Percentiles rank a stretch among this genome's conserved stretches.
Evolutionary conservation across 2,113 vertebrate species (phyloP).

Genomic region (Callopanchax toddi): DNA sequence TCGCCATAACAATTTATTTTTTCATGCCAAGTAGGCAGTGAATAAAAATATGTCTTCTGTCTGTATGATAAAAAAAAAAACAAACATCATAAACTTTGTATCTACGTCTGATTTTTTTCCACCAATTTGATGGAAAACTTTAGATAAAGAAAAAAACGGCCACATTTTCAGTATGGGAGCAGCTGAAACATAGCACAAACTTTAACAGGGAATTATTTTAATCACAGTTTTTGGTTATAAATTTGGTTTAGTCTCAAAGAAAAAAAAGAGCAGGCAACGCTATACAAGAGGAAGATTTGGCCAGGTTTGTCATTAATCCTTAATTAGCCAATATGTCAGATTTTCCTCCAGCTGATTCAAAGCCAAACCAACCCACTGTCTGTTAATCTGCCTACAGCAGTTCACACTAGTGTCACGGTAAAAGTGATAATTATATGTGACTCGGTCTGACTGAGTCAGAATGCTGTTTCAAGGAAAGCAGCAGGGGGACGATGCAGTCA

Average conservation of each 20-base stretch:
- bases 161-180: too few species aligned
- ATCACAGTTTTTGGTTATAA: not conserved
- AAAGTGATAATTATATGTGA: slow-evolving; percentile 1
- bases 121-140: too few species aligned
- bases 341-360: not conserved
- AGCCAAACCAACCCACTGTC: not conserved
- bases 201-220: too few species aligned
- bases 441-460: not conserved
- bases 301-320: not conserved
- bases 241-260: not conserved
- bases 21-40: too few species aligned
- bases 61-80: too few species aligned
- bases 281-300: not conserved
- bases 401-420: not conserved
- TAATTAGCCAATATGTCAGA: not conserved
- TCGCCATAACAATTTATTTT: too few species aligned
- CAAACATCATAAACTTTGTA: too few species aligned
- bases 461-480: not conserved
- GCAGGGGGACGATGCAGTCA: not conserved
- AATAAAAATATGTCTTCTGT: too few species aligned
- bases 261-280: not conserved
- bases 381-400: not conserved
- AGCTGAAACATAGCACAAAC: too few species aligned
- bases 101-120: too few species aligned
- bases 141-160: too few species aligned